These are phyloP conservation scores for Parnassius orleans DNA, from an alignment of 2,888 invertebrate species.

Conservation along the genomic window DNA sequence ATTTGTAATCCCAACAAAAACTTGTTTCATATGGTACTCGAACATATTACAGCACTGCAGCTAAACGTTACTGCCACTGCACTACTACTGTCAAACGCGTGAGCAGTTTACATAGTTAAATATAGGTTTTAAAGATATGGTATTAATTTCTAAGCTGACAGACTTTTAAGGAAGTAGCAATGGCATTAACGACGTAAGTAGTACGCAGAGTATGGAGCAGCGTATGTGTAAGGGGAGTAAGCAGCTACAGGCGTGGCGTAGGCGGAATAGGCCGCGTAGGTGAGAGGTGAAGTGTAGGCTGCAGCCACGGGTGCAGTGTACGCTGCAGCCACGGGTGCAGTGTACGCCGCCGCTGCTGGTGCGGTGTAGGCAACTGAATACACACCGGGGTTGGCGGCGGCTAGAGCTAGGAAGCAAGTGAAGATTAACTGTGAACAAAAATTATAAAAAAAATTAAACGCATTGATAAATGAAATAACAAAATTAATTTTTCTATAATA, in stretches of 20 bases:
- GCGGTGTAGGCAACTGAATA: constrained; percentile 39
- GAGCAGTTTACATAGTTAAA: too few relatives aligned
- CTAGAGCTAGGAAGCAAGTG: constrained; percentile 72
- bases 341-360: constrained; percentile 39
- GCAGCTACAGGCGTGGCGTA: constrained; percentile 59
- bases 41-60: too few relatives aligned
- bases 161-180: background rate
- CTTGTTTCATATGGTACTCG: too few relatives aligned
- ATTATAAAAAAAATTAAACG: constrained; percentile 32
- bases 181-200: background rate
- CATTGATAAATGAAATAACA: background rate
- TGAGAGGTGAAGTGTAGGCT: constrained; percentile 54
- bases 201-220: background rate
- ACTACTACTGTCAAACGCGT: too few relatives aligned
- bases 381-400: constrained; percentile 61
- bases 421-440: constrained; percentile 60
- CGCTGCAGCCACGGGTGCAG: constrained; percentile 46
- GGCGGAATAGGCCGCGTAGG: constrained; percentile 53
- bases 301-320: constrained; percentile 51
- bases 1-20: too few relatives aligned
- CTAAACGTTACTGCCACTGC: too few relatives aligned
- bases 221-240: constrained; percentile 36
- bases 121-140: too few relatives aligned
- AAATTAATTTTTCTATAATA: background rate
- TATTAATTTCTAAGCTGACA: too few relatives aligned